Evolutionary conservation across 2,797 vertebrate species (phyloP).

Genomic region (Scolopax bukidnonensis): DNA sequence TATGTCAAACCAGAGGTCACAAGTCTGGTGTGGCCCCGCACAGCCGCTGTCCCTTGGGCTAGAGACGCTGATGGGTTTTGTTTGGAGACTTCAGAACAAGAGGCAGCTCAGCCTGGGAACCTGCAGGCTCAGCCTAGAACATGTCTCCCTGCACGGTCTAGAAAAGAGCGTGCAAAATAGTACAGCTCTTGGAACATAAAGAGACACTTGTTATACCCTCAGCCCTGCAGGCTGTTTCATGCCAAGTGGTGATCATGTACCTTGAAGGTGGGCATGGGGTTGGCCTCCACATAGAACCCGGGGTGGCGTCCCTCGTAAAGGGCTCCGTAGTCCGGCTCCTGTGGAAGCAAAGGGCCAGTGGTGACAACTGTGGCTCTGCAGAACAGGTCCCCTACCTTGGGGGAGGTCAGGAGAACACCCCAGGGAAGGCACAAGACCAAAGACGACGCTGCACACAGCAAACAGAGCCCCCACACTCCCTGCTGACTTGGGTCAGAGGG

Average conservation of each 20-base stretch:
- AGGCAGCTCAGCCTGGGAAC: neutral
- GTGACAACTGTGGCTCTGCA: neutral
- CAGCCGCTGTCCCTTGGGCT: neutral
- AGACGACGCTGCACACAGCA: neutral
- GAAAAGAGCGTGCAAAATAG: neutral
- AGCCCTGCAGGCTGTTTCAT: neutral
- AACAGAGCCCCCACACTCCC: neutral
- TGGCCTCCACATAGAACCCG: constrained; percentile 97
- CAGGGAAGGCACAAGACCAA: neutral
- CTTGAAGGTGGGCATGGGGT: constrained; percentile 98
- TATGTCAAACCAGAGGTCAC: neutral
- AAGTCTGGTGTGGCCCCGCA: neutral
- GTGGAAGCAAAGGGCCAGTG: neutral
- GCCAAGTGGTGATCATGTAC: constrained; percentile 66
- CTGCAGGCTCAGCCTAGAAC: neutral
- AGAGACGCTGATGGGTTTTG: neutral
- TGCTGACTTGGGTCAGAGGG: neutral
- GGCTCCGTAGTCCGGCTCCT: constrained; percentile 98
- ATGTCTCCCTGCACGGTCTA: neutral
- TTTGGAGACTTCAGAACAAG: neutral
- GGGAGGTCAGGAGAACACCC: accelerated
- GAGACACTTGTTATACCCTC: neutral
- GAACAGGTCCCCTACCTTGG: neutral
- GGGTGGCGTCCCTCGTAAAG: constrained; percentile 96
- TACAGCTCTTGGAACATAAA: neutral